Base-by-base conservation (phyloP, 2,888 invertebrate species). In the Trichopoda pennipes region DNA sequence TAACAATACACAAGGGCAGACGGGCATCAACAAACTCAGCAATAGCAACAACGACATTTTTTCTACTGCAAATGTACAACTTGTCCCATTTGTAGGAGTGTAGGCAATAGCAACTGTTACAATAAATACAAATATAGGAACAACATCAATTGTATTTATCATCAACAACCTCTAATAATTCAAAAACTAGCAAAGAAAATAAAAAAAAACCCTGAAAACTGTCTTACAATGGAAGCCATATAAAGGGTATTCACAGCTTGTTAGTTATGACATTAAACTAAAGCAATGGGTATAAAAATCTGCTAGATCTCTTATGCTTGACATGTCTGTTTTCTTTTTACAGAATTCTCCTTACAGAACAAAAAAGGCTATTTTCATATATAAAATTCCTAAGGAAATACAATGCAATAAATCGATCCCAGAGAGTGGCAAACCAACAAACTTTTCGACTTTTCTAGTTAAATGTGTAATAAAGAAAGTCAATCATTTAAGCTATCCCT, bases 111-210 rank as follows among this genome's bases (percentile, higher is more conserved):
- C 12, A 68, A 55, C 53, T 42, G 53, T 3, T 58, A 56, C 47
- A 80, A 80, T 53, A 68, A 60, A 73, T 68, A 79, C 56, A 58
- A 75, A 73, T 17, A 55, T 17, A 73, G 17, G 63, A 81, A 81
- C 38, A 63, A 83, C 73, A 84, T 73, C 66, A 84, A 80, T 76
- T 76, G 60, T 73, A 60, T 78, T 79, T 81, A 79, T 79, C 78
- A 81, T 58, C 69, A 66, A 75, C 81, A 81, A 81, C 74, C 58
- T 64, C 78, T 74, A 81, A 81, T 78, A 82, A 75, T 82, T 79
- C 69, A 82, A 60, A 73, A 73, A 69, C 23, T 72, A 51, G 63
- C 51, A 38, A 53, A 21, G 56, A 42, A 60, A 49, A 60, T 60
- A 61, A 78, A 63, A 68, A 17, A 44, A 12, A 4, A 14, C 1